Conservation (phyloP, 2,113 vertebrate species). For the Morone chrysops region DNA sequence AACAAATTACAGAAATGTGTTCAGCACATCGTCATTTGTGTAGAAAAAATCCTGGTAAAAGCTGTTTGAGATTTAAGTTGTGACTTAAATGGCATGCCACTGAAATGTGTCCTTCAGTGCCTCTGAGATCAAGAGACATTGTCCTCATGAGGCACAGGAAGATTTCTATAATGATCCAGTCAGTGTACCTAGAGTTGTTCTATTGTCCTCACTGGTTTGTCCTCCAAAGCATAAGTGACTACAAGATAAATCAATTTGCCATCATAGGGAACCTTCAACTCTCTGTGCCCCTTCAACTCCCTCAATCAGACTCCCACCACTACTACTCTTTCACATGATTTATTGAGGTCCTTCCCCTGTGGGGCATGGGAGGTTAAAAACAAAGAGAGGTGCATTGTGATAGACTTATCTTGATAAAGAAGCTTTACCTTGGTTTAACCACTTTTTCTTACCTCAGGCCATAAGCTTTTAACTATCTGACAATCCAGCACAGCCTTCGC, state of each 20-base stretch:
- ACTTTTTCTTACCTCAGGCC: neutral
- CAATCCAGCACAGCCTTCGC: slow-evolving; percentile 34
- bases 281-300: slow-evolving; percentile 37
- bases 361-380: slow-evolving; percentile 49
- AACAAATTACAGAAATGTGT: neutral
- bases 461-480: neutral
- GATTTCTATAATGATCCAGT: slow-evolving; percentile 28
- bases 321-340: slow-evolving; percentile 48
- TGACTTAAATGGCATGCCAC: neutral
- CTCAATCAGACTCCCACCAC: slow-evolving; percentile 44
- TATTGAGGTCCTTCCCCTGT: slow-evolving; percentile 31
- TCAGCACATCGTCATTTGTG: neutral
- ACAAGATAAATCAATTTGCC: slow-evolving; percentile 59
- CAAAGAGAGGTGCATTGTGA: slow-evolving; percentile 19
- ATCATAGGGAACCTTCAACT: slow-evolving; percentile 68
- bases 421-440: slow-evolving; percentile 54
- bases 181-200: slow-evolving; percentile 29
- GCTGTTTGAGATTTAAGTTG: neutral
- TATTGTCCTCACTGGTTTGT: slow-evolving; percentile 37
- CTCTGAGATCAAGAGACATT: slow-evolving; percentile 12
- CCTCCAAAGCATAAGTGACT: slow-evolving; percentile 33
- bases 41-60: neutral
- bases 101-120: slow-evolving; percentile 14
- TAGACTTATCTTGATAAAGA: slow-evolving; percentile 50
- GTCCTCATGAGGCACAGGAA: slow-evolving; percentile 7